phyloP scores from a whole-genome alignment of 2,888 invertebrate genomes.

The Plagodis pulveraria region DNA sequence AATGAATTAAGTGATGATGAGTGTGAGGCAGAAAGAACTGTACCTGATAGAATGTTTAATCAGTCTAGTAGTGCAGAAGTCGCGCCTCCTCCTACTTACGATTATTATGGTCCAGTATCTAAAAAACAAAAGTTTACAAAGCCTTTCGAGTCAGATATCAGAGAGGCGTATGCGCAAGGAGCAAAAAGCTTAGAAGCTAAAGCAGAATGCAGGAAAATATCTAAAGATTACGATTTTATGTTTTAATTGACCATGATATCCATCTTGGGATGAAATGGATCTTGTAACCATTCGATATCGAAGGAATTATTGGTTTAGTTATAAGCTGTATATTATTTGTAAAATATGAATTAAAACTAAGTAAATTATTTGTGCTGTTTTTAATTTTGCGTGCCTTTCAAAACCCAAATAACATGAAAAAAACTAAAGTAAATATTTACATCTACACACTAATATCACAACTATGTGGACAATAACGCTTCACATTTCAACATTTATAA shows the following conservation, averaged over 20 bases:
- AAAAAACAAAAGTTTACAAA: conserved; percentile 60
- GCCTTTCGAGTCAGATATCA: conserved; percentile 72
- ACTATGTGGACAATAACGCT: conserved; percentile 36
- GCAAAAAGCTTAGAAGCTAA: conserved; percentile 71
- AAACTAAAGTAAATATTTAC: conserved; percentile 41
- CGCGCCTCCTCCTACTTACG: conserved; percentile 87
- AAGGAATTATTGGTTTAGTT: too few species aligned
- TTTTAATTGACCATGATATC: conserved; percentile 48
- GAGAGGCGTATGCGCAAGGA: conserved; percentile 76
- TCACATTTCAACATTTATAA: conserved; percentile 41
- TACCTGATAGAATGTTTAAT: conserved; percentile 40
- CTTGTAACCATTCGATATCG: too few species aligned
- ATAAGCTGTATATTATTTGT: neutral
- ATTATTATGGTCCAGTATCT: conserved; percentile 85
- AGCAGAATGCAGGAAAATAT: conserved; percentile 57
- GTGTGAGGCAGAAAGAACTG: conserved; percentile 33
- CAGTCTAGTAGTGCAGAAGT: conserved; percentile 72
- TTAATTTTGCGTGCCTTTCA: conserved; percentile 47
- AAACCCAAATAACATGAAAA: conserved; percentile 35
- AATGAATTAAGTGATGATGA: conserved; percentile 66
- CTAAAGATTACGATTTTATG: conserved; percentile 74
- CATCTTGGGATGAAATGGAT: too few species aligned
- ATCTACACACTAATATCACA: conserved; percentile 63
- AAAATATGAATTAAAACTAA: neutral
- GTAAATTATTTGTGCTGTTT: conserved; percentile 34